Conservation (phyloP, 2,888 invertebrate genomes). For the Agrotis puta region DNA sequence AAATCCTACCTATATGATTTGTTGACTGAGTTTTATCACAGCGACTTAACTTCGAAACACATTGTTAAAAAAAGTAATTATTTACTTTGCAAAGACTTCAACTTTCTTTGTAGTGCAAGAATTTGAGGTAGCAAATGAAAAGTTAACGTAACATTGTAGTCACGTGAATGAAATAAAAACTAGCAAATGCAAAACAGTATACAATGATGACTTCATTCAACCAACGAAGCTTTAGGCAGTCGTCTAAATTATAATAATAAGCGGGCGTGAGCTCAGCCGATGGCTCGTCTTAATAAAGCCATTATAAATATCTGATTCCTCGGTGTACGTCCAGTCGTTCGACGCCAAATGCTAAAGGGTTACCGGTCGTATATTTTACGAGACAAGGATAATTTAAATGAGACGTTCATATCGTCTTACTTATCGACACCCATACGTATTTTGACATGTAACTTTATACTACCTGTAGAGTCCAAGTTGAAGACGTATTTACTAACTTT, state of each 20-base stretch:
- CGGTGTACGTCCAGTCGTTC: slow-evolving; percentile 80
- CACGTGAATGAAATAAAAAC: slow-evolving; percentile 55
- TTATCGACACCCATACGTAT: slow-evolving; percentile 67
- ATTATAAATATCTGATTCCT: slow-evolving; percentile 90
- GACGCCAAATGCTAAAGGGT: slow-evolving; percentile 85
- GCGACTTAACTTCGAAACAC: slow-evolving; percentile 68
- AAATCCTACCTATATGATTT: slow-evolving; percentile 84
- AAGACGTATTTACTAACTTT: slow-evolving; percentile 25
- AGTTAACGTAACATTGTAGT: slow-evolving; percentile 33
- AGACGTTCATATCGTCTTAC: slow-evolving; percentile 69
- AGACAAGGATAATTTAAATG: slow-evolving; percentile 75
- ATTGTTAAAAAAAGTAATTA: slow-evolving; percentile 69
- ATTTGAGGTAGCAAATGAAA: slow-evolving; percentile 45
- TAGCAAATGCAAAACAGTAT: slow-evolving; percentile 61
- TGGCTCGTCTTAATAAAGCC: slow-evolving; percentile 89
- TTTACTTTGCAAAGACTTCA: slow-evolving; percentile 39
- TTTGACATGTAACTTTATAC: slow-evolving; percentile 65
- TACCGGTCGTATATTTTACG: slow-evolving; percentile 78
- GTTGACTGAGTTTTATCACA: slow-evolving; percentile 78
- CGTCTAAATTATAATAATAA: slow-evolving; percentile 91
- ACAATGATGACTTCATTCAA: slow-evolving; percentile 88
- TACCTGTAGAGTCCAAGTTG: slow-evolving; percentile 32
- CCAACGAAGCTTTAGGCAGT: slow-evolving; percentile 86
- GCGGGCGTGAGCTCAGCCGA: slow-evolving; percentile 87
- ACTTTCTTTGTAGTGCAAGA: slow-evolving; percentile 44